Evolutionary conservation across 2,888 invertebrate genomes (phyloP).

Genomic region (Chloromyia formosa): DNA sequence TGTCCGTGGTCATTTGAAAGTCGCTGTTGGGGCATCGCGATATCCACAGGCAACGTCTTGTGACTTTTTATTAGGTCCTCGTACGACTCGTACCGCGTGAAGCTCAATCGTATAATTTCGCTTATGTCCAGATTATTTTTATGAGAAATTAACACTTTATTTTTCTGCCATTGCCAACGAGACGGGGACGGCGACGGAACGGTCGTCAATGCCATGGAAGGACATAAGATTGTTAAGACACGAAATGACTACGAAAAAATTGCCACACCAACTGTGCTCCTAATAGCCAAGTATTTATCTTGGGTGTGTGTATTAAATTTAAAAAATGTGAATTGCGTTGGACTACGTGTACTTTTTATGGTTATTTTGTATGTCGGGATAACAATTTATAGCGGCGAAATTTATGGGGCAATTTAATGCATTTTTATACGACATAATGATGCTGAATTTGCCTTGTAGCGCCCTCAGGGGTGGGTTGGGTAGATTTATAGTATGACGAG

Average conservation of each 20-base stretch:
- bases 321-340: not conserved
- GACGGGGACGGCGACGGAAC: not conserved
- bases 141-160: slow-evolving; percentile 51
- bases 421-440: slow-evolving; percentile 38
- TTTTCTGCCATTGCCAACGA: slow-evolving; percentile 27
- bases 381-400: slow-evolving; percentile 27
- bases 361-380: slow-evolving; percentile 31
- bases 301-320: slow-evolving; percentile 45
- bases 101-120: slow-evolving; percentile 42
- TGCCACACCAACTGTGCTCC: slow-evolving; percentile 11
- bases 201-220: not conserved
- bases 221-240: not conserved
- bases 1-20: slow-evolving; percentile 18
- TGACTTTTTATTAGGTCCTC: slow-evolving; percentile 46
- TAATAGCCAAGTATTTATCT: slow-evolving; percentile 48
- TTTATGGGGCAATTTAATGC: slow-evolving; percentile 39
- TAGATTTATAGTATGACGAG: not conserved
- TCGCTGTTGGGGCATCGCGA: not conserved
- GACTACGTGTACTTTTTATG: slow-evolving; percentile 24
- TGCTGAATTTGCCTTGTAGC: slow-evolving; percentile 24
- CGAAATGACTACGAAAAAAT: not conserved
- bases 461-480: not conserved
- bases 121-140: slow-evolving; percentile 50
- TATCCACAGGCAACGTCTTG: slow-evolving; percentile 41
- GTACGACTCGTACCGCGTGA: slow-evolving; percentile 5